These are phyloP conservation scores for Sebastes taczanowskii DNA, from an alignment of 2,797 vertebrate genomes.

Conservation along the genomic window DNA sequence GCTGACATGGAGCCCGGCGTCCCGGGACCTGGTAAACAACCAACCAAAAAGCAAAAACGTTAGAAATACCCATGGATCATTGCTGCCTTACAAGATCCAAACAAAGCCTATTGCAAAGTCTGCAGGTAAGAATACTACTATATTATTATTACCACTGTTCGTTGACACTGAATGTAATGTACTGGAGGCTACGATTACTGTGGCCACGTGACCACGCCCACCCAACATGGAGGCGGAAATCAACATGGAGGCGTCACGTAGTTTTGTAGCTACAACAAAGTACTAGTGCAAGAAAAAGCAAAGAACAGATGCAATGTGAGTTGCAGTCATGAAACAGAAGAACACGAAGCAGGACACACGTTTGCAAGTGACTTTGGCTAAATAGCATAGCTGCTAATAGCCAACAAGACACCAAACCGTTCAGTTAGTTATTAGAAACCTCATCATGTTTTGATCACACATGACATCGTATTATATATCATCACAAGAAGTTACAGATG, in stretches of 20 bases:
- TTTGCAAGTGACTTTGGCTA: not conserved
- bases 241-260: not conserved
- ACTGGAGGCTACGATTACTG: too few relatives aligned
- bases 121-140: too few relatives aligned
- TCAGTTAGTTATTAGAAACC: not conserved
- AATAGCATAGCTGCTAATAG: not conserved
- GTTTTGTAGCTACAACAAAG: not conserved
- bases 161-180: too few relatives aligned
- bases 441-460: not conserved
- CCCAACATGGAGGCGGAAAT: not conserved
- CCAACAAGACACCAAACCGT: not conserved
- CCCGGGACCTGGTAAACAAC: too few relatives aligned
- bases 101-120: too few relatives aligned
- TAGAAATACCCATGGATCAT: too few relatives aligned
- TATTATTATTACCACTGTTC: too few relatives aligned
- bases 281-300: not conserved
- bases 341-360: too few relatives aligned
- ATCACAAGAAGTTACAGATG: not conserved
- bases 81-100: too few relatives aligned
- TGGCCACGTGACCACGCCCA: too few relatives aligned
- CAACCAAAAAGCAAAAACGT: too few relatives aligned
- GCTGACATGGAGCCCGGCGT: too few relatives aligned
- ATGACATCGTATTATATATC: not conserved
- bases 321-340: not conserved
- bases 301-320: not conserved